phyloP scores from a whole-genome alignment of 2,888 invertebrate genomes.

The Helicoverpa assulta region DNA sequence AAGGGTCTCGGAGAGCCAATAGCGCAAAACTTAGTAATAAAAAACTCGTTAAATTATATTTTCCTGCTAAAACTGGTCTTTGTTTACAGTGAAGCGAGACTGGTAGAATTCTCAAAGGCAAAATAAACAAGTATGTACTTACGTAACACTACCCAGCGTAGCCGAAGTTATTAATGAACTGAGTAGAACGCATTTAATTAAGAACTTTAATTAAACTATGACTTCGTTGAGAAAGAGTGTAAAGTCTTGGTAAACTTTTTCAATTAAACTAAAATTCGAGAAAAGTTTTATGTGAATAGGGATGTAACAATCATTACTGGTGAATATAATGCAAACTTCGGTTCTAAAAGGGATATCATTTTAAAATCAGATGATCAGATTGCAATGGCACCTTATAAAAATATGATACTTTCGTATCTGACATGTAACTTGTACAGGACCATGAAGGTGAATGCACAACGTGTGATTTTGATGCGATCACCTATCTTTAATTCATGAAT shows the following conservation, averaged over 20 bases:
- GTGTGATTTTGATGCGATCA: constrained; percentile 50
- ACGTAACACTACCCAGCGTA: constrained; percentile 28
- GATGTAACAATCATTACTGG: not conserved
- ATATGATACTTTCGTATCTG: constrained; percentile 8
- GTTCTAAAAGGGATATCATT: not conserved
- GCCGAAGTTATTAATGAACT: constrained; percentile 39
- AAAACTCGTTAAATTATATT: constrained; percentile 2
- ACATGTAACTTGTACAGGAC: constrained; percentile 29
- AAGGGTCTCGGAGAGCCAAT: not conserved
- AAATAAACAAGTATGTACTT: constrained; percentile 19
- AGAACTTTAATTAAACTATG: constrained; percentile 42
- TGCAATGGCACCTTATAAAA: constrained; percentile 5
- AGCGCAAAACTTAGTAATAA: not conserved
- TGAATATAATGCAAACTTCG: constrained; percentile 11
- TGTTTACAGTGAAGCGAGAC: constrained; percentile 5
- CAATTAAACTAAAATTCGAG: constrained; percentile 11
- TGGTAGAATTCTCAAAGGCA: not conserved
- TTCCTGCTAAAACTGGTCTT: not conserved
- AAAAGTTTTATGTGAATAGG: not conserved
- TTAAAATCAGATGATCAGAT: not conserved
- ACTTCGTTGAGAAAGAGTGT: constrained; percentile 24
- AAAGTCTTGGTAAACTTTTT: constrained; percentile 18
- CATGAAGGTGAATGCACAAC: constrained; percentile 51
- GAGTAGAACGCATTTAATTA: constrained; percentile 50
- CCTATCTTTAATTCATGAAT: constrained; percentile 45